Base-by-base conservation (phyloP, 2,888 invertebrate genomes). In the Catocala sponsa region DNA sequence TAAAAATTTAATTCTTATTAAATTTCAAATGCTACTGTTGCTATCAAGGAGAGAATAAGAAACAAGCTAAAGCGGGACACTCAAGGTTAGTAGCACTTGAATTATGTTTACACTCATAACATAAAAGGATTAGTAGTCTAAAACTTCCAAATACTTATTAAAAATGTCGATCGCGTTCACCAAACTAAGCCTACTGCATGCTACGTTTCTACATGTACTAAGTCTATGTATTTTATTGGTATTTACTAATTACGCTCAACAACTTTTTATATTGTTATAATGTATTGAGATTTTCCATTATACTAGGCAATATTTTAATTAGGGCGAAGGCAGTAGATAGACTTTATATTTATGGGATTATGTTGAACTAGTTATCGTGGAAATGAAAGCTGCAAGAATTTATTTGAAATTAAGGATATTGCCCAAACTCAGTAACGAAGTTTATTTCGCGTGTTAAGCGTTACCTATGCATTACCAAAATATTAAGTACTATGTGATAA, bases 141-240 rank as follows among this genome's bases (percentile, higher is more conserved):
- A 49, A 63, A 56, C 53, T 57, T 54, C 53, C 56, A 52, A 70
- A 57, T 68, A 72, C 48, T 60, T 63, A 68, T 43, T 41, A 54
- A 35, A 63, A 68, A 63, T 64, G 73, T 41, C 55, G 52, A 63
- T 58, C 52, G 68, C 75, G 48, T 55, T 71, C 61, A 59, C 33
- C 60, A 65, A 61, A 69, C 70, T 69, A 76, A 63, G 65, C 62
- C 74, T 74, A 77, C 69, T 63, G 65, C 70, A 70, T 60, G 74
- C 78, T 77, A 77, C 78, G 65, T 58, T 60, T 57, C 78, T 76
- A 76, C 68, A 64, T 65, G 46, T 63, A 60, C 63, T 71, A 72
- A 41, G 25, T 58, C 63, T 75, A 69, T 49, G 56, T 55, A 63
- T 55, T 15, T 42, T 49, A 44, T 44, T 43, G 35, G 44, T 44